Evolutionary conservation across 2,888 invertebrate genomes (phyloP).

Genomic region (Acanthococcus lagerstroemiae): DNA sequence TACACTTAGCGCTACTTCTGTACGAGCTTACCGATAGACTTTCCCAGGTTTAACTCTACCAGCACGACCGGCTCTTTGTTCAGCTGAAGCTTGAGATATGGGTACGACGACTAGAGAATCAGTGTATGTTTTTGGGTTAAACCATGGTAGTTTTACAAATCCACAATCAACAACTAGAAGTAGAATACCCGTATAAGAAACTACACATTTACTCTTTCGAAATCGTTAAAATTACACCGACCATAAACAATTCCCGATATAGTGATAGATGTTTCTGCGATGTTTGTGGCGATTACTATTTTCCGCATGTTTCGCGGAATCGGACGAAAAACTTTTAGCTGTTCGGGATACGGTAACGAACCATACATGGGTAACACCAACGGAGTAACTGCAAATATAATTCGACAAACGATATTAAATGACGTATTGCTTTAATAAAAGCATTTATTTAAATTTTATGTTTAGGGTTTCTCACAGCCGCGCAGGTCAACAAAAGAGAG

Average conservation of each 20-base stretch:
- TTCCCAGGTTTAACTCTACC: conserved; percentile 77
- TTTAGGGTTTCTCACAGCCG: too few species aligned
- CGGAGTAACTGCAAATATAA: conserved; percentile 5
- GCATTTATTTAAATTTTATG: too few species aligned
- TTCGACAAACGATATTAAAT: not conserved
- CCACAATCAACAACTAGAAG: conserved; percentile 84
- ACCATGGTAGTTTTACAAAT: conserved; percentile 88
- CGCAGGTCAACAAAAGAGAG: too few species aligned
- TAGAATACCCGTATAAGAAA: not conserved
- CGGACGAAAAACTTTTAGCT: conserved; percentile 72
- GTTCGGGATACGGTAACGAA: conserved; percentile 71
- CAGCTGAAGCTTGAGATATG: conserved; percentile 76
- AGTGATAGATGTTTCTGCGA: conserved; percentile 94
- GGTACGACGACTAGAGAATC: conserved; percentile 75
- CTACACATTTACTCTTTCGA: not conserved
- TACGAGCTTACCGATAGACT: conserved; percentile 54
- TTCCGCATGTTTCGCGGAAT: conserved; percentile 67
- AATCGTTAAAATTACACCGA: conserved; percentile 45
- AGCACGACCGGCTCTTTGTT: conserved; percentile 85
- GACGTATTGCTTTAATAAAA: too few species aligned
- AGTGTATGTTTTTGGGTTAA: conserved; percentile 69
- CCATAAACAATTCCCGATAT: conserved; percentile 86
- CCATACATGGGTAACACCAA: conserved; percentile 69
- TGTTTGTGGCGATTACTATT: conserved; percentile 87
- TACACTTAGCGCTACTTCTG: too few species aligned